Evolutionary conservation across 2,888 invertebrate species (phyloP), one percentile per base, ranked within the genome.

Genomic region (Allygus modestus): DNA sequence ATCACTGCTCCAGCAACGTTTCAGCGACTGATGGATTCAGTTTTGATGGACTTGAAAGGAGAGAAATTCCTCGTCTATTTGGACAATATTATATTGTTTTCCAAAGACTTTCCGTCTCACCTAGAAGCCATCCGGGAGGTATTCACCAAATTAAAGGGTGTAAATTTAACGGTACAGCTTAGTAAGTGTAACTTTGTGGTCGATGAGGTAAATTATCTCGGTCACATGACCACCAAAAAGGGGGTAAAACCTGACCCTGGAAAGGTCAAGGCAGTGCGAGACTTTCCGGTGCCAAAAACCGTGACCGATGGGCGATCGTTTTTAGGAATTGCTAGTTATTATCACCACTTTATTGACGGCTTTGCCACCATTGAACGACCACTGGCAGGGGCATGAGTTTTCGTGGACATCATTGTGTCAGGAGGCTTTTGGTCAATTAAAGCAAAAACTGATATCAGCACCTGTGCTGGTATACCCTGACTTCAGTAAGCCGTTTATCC

Each of bases 1-100:
- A n/a, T n/a, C n/a, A 37, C 88, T 61, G 88, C 88, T 0, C 88
- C 88, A 7, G 86, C 86, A 4, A 88, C 88, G 4, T 90, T 89
- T 84, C 89, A 89, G 83, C 84, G 88, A 12, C 73, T 89, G 17
- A 89, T n/a, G n/a, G n/a, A n/a, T n/a, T n/a, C n/a, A n/a, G n/a
- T n/a, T n/a, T n/a, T n/a, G n/a, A n/a, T n/a, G 0, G 88, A 87
- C 28, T 81, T 89, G 15, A 58, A 58, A 17, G 58, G 58, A 15
- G 58, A 58, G 23, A 58, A 58, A 58, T 58, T 4, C 23, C 58
- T 58, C 15, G 58, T 58, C 23, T 58, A 58, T 15, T 23, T 58
- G 58, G 23, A 58, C 23, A 15, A 58, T 15, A 58, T 58, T 9
- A 58, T 58, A n/a, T 15, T 58, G n/a, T 58, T 58, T 17, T 58